phyloP scores from a whole-genome alignment of 2,888 invertebrate species.

The Andrena marginata region DNA sequence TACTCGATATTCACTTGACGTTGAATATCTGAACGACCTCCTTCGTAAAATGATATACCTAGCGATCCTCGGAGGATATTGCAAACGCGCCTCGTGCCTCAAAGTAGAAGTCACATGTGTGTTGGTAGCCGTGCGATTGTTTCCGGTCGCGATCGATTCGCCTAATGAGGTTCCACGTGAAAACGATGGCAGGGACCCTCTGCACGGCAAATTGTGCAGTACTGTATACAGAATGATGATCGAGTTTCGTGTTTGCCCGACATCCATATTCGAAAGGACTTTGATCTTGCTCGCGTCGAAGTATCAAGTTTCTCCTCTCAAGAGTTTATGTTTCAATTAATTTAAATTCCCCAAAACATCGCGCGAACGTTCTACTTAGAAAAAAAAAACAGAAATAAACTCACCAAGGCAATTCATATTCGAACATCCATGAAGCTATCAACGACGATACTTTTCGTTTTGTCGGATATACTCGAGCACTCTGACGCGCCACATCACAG shows the following conservation, averaged over 20 bases:
- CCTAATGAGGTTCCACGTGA: conserved; percentile 39
- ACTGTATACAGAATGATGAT: not conserved
- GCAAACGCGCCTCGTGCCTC: not conserved
- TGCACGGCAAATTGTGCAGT: conserved; percentile 26
- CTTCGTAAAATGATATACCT: not conserved
- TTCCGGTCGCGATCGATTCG: conserved; percentile 35
- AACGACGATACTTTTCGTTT: no score
- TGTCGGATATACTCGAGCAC: no score
- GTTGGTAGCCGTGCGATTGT: conserved; percentile 32
- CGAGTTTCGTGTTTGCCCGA: conserved; percentile 10
- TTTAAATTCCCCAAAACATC: not conserved
- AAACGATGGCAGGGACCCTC: conserved; percentile 22
- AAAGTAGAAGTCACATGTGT: conserved; percentile 1
- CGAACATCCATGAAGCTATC: no score
- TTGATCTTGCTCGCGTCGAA: conserved; percentile 2
- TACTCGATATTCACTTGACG: not conserved
- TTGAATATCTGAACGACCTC: not conserved
- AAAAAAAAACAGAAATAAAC: no score
- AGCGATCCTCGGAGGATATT: not conserved
- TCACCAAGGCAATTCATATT: no score
- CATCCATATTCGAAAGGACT: conserved; percentile 1
- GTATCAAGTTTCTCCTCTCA: conserved; percentile 5
- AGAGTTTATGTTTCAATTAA: conserved; percentile 1
- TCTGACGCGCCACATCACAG: no score
- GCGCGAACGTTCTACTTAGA: no score